Conservation (phyloP, 2,888 invertebrate species). For the Bursaphelenchus okinawaensis region DNA sequence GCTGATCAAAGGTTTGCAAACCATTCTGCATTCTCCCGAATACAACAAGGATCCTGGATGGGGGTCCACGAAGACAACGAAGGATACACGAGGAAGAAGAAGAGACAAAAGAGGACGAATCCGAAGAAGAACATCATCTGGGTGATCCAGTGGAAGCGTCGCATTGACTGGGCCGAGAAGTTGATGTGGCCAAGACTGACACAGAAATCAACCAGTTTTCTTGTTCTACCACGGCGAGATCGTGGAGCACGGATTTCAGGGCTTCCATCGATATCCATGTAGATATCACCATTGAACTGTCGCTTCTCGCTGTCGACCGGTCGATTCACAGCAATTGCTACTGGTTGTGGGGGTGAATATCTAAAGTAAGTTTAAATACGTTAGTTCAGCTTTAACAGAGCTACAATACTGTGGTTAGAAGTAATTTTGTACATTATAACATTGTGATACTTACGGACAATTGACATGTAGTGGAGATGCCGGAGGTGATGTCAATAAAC, state of each 20-base stretch:
- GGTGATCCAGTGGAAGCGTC: slow-evolving; percentile 56
- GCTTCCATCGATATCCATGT: slow-evolving; percentile 14
- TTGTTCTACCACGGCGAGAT: slow-evolving; percentile 6
- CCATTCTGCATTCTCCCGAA: slow-evolving; percentile 43
- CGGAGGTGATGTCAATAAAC: not conserved
- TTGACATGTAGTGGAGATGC: not conserved
- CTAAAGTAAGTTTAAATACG: not conserved
- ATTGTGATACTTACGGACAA: not conserved
- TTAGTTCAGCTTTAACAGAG: not conserved
- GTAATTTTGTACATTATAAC: too few relatives aligned
- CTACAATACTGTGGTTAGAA: too few relatives aligned
- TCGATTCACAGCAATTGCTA: not conserved
- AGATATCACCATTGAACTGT: slow-evolving; percentile 12
- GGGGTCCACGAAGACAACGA: slow-evolving; percentile 36
- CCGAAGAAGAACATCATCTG: slow-evolving; percentile 56
- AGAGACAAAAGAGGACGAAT: slow-evolving; percentile 53
- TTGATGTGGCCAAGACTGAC: slow-evolving; percentile 27
- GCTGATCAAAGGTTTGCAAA: slow-evolving; percentile 29
- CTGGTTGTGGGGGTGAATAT: not conserved
- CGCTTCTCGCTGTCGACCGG: not conserved
- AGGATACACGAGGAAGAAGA: slow-evolving; percentile 56
- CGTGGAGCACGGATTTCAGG: not conserved
- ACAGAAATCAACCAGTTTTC: slow-evolving; percentile 14
- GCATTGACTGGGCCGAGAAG: slow-evolving; percentile 40
- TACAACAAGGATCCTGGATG: slow-evolving; percentile 45